These are phyloP conservation scores for Esperia sulphurella DNA, from an alignment of 2,888 invertebrate genomes.

Conservation along the genomic window DNA sequence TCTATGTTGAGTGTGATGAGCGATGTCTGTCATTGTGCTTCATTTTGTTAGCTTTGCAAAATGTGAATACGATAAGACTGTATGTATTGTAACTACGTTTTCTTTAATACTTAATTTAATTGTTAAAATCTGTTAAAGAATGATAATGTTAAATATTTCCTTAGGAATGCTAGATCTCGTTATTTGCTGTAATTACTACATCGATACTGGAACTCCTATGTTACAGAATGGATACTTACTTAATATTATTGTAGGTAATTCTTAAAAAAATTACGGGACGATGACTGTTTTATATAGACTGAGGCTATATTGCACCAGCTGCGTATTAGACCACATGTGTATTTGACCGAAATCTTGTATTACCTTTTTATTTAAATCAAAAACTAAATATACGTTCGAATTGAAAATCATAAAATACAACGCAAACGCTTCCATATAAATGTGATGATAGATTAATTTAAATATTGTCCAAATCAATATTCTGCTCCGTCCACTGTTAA, in stretches of 20 bases:
- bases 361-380: too few relatives aligned
- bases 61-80: conserved; percentile 63
- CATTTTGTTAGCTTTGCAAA: conserved; percentile 44
- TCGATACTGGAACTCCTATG: background rate
- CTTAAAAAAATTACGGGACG: background rate
- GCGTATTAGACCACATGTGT: too few relatives aligned
- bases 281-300: background rate
- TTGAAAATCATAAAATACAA: conserved; percentile 3
- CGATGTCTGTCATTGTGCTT: conserved; percentile 21
- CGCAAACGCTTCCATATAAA: conserved; percentile 29
- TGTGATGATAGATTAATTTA: conserved; percentile 25
- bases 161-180: conserved; percentile 74
- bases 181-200: conserved; percentile 35
- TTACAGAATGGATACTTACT: background rate
- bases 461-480: conserved; percentile 20
- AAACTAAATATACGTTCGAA: conserved; percentile 5
- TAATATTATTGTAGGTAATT: conserved; percentile 6
- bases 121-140: conserved; percentile 39
- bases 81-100: conserved; percentile 35
- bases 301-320: too few relatives aligned
- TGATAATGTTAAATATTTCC: conserved; percentile 45
- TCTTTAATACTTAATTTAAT: conserved; percentile 32
- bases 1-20: conserved; percentile 15
- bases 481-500: conserved; percentile 62
- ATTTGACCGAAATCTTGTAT: too few relatives aligned